A percentile compares a stretch with the other conserved stretches of the same genome.
phyloP scores from a whole-genome alignment of 2,113 vertebrate genomes.

The Halichoeres trimaculatus region DNA sequence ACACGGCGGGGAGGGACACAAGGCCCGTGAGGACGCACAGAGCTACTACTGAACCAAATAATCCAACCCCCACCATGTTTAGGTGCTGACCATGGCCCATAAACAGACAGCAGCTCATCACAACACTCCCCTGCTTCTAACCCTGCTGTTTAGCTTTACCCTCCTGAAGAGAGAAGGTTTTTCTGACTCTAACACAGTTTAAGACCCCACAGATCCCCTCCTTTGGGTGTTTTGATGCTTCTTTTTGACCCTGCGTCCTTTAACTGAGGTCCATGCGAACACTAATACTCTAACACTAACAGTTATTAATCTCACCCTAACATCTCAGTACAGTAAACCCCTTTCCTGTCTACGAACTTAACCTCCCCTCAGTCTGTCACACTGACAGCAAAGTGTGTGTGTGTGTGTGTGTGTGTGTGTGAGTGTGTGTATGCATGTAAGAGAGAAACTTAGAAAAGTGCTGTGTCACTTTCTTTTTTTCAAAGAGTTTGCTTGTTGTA shows the following conservation, averaged over 20 bases:
- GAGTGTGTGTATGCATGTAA: slow-evolving; percentile 56
- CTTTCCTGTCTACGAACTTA: slow-evolving; percentile 38
- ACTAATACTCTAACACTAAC: slow-evolving; percentile 65
- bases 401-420: slow-evolving; percentile 45
- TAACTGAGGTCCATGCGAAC: slow-evolving; percentile 72
- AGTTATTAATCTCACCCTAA: slow-evolving; percentile 28
- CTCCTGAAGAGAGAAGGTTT: slow-evolving; percentile 27
- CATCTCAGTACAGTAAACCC: slow-evolving; percentile 31
- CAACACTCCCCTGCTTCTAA: slow-evolving; percentile 48
- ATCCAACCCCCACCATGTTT: slow-evolving; percentile 56
- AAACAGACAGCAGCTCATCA: slow-evolving; percentile 68
- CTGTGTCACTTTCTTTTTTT: slow-evolving; percentile 51
- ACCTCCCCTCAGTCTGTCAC: slow-evolving; percentile 32
- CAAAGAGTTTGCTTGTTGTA: slow-evolving; percentile 53
- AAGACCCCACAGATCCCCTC: slow-evolving; percentile 12
- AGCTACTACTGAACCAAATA: slow-evolving; percentile 81
- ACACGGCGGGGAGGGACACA: slow-evolving; percentile 80
- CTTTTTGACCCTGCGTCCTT: slow-evolving; percentile 34
- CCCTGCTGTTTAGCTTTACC: slow-evolving; percentile 45
- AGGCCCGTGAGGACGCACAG: slow-evolving; percentile 76
- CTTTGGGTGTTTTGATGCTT: slow-evolving; percentile 54
- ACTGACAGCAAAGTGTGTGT: slow-evolving; percentile 44
- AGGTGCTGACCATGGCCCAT: slow-evolving; percentile 64
- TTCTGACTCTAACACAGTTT: slow-evolving; percentile 45
- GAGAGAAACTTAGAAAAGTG: slow-evolving; percentile 55